phyloP scores from a whole-genome alignment of 2,797 vertebrate genomes.

The Amblyraja radiata region DNA sequence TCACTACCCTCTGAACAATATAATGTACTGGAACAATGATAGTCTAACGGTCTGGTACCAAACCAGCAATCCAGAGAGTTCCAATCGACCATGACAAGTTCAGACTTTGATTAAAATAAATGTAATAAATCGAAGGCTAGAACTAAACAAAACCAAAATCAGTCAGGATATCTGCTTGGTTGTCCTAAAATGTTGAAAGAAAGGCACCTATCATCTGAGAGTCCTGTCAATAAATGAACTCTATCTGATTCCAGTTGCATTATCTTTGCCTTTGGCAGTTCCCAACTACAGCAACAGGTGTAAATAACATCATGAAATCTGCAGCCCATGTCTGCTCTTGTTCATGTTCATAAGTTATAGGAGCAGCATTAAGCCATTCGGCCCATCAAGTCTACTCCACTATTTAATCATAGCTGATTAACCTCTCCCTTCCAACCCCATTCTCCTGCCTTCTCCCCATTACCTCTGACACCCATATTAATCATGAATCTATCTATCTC shows the following conservation, averaged over 20 bases:
- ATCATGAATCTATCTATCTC: too few species aligned
- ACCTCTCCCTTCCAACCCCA: too few species aligned
- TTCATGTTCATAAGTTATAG: too few species aligned
- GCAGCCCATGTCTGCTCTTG: neutral
- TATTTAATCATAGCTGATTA: too few species aligned
- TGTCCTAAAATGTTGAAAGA: neutral
- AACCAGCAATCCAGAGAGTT: neutral
- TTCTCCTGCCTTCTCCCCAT: too few species aligned
- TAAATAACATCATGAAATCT: neutral
- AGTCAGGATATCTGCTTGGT: neutral
- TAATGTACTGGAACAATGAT: constrained; percentile 45
- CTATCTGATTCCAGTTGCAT: neutral
- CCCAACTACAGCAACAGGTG: neutral
- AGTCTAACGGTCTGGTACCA: neutral
- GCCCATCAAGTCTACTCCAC: too few species aligned
- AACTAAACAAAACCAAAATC: neutral
- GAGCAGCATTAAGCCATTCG: too few species aligned
- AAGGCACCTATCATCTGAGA: neutral
- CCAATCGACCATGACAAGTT: neutral
- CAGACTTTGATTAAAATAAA: neutral
- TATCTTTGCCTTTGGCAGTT: neutral
- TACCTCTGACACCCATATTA: too few species aligned
- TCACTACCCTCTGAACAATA: too few species aligned
- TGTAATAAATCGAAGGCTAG: neutral
- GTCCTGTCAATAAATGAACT: neutral